Evolutionary conservation across 2,888 invertebrate species (phyloP).

Genomic region (Slavum lentiscoides): DNA sequence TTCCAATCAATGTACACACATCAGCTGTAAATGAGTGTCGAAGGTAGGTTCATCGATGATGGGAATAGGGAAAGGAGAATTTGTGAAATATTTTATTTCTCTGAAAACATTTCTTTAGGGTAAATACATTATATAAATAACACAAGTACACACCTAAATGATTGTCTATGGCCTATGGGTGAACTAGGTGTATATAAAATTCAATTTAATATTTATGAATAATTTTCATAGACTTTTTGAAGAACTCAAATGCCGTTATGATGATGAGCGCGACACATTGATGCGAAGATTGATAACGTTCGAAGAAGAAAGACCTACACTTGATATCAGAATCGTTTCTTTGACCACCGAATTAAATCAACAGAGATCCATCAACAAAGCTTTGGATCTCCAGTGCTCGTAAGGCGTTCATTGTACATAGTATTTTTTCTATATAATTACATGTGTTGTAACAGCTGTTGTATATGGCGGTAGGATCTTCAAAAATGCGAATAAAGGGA

Average conservation of each 20-base stretch:
- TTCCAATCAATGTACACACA: conserved; percentile 70
- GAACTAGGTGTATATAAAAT: neutral
- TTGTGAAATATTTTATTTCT: neutral
- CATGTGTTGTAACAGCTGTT: neutral
- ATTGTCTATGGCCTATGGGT: too few species aligned
- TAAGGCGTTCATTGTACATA: conserved; percentile 57
- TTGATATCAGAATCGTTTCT: conserved; percentile 63
- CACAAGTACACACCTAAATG: too few species aligned
- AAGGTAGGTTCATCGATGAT: conserved; percentile 60
- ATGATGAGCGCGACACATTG: conserved; percentile 69
- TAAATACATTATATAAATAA: too few species aligned
- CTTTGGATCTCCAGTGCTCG: conserved; percentile 66
- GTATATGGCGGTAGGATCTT: too few species aligned
- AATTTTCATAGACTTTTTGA: conserved; percentile 67
- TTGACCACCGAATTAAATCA: conserved; percentile 62
- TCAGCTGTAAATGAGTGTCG: conserved; percentile 75
- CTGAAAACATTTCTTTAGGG: neutral
- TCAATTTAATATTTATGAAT: neutral
- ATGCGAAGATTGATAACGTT: conserved; percentile 63
- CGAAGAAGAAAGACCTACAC: conserved; percentile 61
- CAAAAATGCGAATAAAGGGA: too few species aligned
- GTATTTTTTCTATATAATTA: neutral
- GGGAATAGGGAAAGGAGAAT: too few species aligned
- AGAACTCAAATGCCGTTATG: conserved; percentile 74
- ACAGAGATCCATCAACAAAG: conserved; percentile 63